Percentiles rank a stretch among this genome's conserved stretches.
phyloP scores from a whole-genome alignment of 2,113 vertebrate genomes.

The Callocephalon fimbriatum region DNA sequence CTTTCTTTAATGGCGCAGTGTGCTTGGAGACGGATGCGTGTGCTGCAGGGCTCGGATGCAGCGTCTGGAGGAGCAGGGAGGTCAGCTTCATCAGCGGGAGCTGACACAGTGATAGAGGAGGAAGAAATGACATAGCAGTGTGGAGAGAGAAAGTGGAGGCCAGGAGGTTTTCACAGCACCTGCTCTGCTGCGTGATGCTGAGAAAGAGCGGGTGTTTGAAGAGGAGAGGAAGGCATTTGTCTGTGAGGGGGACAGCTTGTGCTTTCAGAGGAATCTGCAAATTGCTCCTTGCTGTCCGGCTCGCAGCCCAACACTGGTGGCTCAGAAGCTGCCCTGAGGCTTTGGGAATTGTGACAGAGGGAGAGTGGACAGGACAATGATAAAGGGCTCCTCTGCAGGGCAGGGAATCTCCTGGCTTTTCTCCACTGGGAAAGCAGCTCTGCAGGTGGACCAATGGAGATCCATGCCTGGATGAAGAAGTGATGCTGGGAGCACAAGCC shows the following conservation, averaged over 20 bases:
- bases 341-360: fast-evolving
- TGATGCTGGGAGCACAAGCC: fast-evolving
- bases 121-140: background rate
- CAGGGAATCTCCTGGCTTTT: background rate
- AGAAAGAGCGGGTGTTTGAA: background rate
- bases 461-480: background rate
- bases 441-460: background rate
- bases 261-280: background rate
- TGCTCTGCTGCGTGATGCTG: background rate
- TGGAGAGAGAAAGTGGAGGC: background rate
- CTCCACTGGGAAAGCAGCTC: background rate
- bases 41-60: background rate
- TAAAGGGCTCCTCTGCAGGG: fast-evolving
- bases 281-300: background rate
- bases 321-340: background rate
- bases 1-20: fast-evolving
- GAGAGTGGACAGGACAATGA: background rate
- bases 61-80: background rate
- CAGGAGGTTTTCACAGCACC: background rate
- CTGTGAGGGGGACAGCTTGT: background rate
- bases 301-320: fast-evolving
- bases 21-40: background rate
- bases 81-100: slow-evolving; percentile 31
- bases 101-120: slow-evolving; percentile 30
- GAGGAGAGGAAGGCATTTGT: background rate